Base-by-base conservation (phyloP, 2,888 invertebrate genomes). In the Phortica magna region DNA sequence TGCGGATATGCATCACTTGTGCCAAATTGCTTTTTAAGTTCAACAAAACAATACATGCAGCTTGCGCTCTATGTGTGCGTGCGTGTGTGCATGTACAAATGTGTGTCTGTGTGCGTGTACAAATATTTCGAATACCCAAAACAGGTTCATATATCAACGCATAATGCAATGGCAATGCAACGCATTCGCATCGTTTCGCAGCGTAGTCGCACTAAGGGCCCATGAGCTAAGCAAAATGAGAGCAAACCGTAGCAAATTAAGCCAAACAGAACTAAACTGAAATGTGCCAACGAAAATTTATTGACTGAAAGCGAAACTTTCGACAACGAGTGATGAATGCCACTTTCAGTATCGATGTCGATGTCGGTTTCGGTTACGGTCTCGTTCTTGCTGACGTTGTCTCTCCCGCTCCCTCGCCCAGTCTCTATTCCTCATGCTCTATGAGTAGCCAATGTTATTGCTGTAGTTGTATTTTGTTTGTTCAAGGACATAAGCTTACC, bases 21-120 rank as follows among this genome's bases (percentile, higher is more conserved):
- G 19, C 19, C 65, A 65, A 65, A 65, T 65, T 65, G 65, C 65
- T 65, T 65, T 61, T 41, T 41, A 65, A 65, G 41, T 65, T 65
- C 39, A 41, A 6, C 17, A 59, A 59, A n/a, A 17, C 9, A 17
- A 17, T 61, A 61, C n/a, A 55, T 17, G 55, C 55, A 55, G 17
- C 17, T 14, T 55, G 1, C n/a, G 1, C n/a, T n/a, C 14, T 55
- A 0, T 55, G 3, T 48, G 48, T 48, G 48, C 7, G 4, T 48
- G 48, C 2, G 48, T 48, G 48, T 12, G 48, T 48, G 48, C 5
- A 5, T 48, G 31, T 31, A n/a, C n/a, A n/a, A n/a, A 3, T 53
- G n/a, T 43, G 43, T 43, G 43, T 43, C 7, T 43, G 48, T 12
- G 48, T 48, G 48, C 2, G 48, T 48, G 7, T 14, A 48, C 14